Evolutionary conservation across 92 coral and sea anemone species (phyloP).

Genomic region (Heliopora coerulea): DNA sequence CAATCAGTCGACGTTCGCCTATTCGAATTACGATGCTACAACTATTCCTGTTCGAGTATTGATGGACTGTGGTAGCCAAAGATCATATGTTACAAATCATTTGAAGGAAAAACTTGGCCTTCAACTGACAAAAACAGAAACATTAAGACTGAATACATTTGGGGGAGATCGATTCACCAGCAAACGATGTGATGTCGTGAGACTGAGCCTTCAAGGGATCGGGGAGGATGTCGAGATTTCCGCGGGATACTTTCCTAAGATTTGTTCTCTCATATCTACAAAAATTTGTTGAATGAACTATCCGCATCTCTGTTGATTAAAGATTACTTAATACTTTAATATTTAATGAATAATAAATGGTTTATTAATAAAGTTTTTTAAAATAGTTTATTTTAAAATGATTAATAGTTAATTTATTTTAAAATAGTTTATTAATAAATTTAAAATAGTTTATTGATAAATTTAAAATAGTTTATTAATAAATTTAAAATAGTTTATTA

Average conservation of each 20-base stretch:
- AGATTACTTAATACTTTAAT: too few species aligned
- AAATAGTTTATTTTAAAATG: too few species aligned
- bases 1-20: constrained; percentile 34
- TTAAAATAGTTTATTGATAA: too few species aligned
- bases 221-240: constrained; percentile 36
- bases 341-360: too few species aligned
- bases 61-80: constrained; percentile 60
- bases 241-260: constrained; percentile 37
- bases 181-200: constrained; percentile 38
- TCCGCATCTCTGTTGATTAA: too few species aligned
- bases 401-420: too few species aligned
- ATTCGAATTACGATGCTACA: not conserved
- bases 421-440: too few species aligned
- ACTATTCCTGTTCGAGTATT: constrained; percentile 45
- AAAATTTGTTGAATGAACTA: too few species aligned
- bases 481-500: too few species aligned
- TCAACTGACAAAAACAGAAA: constrained; percentile 38
- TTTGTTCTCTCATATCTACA: constrained; percentile 41
- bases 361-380: too few species aligned
- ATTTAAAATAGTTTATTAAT: too few species aligned
- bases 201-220: constrained; percentile 12
- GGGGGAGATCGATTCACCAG: constrained; percentile 11
- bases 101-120: constrained; percentile 45
- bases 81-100: constrained; percentile 55
- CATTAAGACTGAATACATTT: constrained; percentile 52